Percentiles rank a stretch among this genome's conserved stretches.
phyloP scores from a whole-genome alignment of 2,113 vertebrate genomes.

The Electrona antarctica region DNA sequence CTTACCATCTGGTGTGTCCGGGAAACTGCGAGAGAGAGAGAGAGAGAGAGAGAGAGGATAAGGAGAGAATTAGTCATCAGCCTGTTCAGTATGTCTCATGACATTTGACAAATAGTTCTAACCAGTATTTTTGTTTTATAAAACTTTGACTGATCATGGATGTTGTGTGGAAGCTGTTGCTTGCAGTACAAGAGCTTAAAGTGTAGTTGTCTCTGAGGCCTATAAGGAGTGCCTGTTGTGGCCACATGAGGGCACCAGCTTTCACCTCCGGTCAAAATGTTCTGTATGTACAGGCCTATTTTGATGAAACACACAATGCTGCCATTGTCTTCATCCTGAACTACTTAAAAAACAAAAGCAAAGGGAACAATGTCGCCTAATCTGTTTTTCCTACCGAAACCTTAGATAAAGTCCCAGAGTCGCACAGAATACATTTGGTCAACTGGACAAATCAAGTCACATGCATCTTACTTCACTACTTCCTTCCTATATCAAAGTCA shows the following conservation, averaged over 20 bases:
- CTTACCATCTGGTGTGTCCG: neutral
- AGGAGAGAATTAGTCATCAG: neutral
- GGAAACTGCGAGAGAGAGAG: slow-evolving; percentile 24
- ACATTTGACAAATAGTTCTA: too few species aligned
- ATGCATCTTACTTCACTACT: neutral
- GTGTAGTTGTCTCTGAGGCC: too few species aligned
- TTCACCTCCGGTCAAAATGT: neutral
- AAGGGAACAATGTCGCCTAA: slow-evolving; percentile 16
- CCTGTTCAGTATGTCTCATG: too few species aligned
- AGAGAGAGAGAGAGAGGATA: neutral
- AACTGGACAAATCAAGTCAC: slow-evolving; percentile 9
- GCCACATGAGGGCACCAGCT: slow-evolving; percentile 34
- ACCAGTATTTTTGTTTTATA: too few species aligned
- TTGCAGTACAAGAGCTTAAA: too few species aligned
- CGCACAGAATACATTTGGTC: slow-evolving; percentile 16
- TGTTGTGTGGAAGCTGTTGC: too few species aligned
- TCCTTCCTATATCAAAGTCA: slow-evolving; percentile 12
- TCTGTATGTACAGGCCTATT: neutral
- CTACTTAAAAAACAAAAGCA: slow-evolving; percentile 34
- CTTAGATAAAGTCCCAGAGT: too few species aligned
- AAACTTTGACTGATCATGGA: too few species aligned
- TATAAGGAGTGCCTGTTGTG: neutral
- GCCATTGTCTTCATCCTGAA: slow-evolving; percentile 48
- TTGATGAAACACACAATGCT: slow-evolving; percentile 40
- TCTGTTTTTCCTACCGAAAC: too few species aligned